Base-by-base conservation (phyloP, 2,888 invertebrate genomes). In the Melanostoma mellinum region DNA sequence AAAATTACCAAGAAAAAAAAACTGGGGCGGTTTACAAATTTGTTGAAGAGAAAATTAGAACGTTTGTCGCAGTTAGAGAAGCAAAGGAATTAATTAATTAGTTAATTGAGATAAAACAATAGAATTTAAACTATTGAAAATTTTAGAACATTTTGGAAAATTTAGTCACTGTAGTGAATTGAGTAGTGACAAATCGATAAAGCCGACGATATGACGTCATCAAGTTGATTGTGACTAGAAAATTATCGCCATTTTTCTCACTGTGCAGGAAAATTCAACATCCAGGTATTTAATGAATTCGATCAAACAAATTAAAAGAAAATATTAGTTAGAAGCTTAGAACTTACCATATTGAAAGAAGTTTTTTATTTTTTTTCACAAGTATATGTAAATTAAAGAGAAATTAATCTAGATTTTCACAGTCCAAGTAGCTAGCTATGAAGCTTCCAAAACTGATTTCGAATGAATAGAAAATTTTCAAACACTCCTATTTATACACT, bases 401-500 rank as follows among this genome's bases (percentile, higher is more conserved):
- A 88, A 85, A 87, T 88, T 87, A 87, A 86, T 87, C 76, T 85
- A 81, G 81, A 63, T 85, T 77, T 86, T 77, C 65, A 85, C 87
- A 92, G 93, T 93, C 93, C 93, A 92, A 92, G 90, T 89, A 91
- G 93, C 94, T 94, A 92, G 94, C 92, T 92, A 94, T 93, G 94
- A 92, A 93, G 94, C 93, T 93, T 93, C 92, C 93, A 93, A 93
- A 94, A 94, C 94, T 93, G 93, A 93, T 92, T 92, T 92, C 93
- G 92, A 92, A 88, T 88, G 87, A 87, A 87, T 87, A 87, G 89
- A 90, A 92, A 91, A 90, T 89, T 88, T 90, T 89, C 90, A 90
- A 91, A 88, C 89, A 88, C 90, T 88, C 87, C 89, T 92, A 93
- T 94, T 92, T 94, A 94, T 94, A 94, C 84, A 35, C 74, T 86